Base-by-base conservation (phyloP, 2,113 vertebrate genomes). In the Glaucidium brasilianum region DNA sequence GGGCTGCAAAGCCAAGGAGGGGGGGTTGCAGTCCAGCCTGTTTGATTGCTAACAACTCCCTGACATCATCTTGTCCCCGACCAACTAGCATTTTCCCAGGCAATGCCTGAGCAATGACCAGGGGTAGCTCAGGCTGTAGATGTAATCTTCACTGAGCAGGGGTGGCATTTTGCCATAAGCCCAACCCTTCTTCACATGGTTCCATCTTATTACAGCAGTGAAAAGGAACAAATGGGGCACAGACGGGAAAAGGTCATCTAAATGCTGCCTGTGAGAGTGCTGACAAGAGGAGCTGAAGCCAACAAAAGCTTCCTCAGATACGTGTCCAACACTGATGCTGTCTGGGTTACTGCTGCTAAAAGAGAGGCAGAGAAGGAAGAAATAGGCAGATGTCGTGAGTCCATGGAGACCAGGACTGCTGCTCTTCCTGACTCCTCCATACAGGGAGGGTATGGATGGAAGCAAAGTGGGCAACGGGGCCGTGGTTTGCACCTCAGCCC, bases 291-390 rank as follows among this genome's bases (percentile, higher is more conserved):
- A 60, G 82, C 78, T 88, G 49, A 58, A 72, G 63, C 59, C 75
- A 91, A 91, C 53, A 95, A 92, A 74, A 92, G 56, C 93, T 94
- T 67, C 92, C 74, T 96, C 91, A 92, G 91, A 90, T 56, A 49
- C 4, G 4, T n/a, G 73, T 80, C 80, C 86, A 94, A 35, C 37
- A 1, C n/a, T 71, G 73, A 2, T 2, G 13, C 68, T 89, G 49
- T 12, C 85, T 83, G 50, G 15, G 25, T 52, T 74, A 4, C 10
- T 52, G 83, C 63, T 83, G 63, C 63, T 84, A 1, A 30, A 34
- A 55, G 76, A 71, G 34, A 66, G 60, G 12, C 41, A 39, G 62
- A 34, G 58, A 12, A 90, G 66, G 52, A 72, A 58, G 72, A 66
- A 59, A 66, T 23, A 30, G 49, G 59, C 67, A 86, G 37, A 34